Evolutionary conservation across 2,797 vertebrate species (phyloP), one percentile per base, ranked within the genome.

Genomic region (Sebastes elongatus): DNA sequence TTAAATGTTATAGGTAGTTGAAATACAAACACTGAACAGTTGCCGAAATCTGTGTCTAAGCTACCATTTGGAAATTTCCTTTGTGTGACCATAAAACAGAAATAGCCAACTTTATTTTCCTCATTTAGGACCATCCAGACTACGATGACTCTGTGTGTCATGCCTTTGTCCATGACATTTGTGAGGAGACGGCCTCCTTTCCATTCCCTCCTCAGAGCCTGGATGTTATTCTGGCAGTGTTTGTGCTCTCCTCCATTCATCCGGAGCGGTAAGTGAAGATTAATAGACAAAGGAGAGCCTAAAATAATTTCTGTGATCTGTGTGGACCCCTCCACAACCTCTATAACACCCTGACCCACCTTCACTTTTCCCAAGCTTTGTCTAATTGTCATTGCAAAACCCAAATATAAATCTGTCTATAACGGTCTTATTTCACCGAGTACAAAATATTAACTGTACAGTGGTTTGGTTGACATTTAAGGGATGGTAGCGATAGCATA

Each of bases 241-340:
- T 99, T 93, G 97, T 99, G 90, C 96, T 99, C 76, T 98, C 97
- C 72, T 94, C 97, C 76, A 96, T 99, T 94, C 97, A 97, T 92
- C 97, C 97, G 76, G 94, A 96, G 93, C 96, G 97, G 97, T 99
- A 96, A 92, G 95, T 94, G 92, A 94, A 92, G 93, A 91, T 86
- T 59, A 82, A 88, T 91, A 90, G 91, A 92, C 90, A 95, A 83
- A 94, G 84, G 66, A 80, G 56, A 87, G 70, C 73, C 85, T 80
- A 82, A 85, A 78, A 78, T 92, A 62, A 92, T 94, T 95, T 88
- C 84, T 94, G 16, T 5, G 42, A 95, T 88, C 84, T 94, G 16
- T 49, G 42, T 52, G 20, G 27, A 67, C 65, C 14, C n/a, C 22
- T 74, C 7, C 67, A 65, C 38, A 78, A 38, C 60, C 61, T 32